These are phyloP conservation scores for Dinocampus coccinellae DNA, from an alignment of 2,888 invertebrate species.

Conservation along the genomic window DNA sequence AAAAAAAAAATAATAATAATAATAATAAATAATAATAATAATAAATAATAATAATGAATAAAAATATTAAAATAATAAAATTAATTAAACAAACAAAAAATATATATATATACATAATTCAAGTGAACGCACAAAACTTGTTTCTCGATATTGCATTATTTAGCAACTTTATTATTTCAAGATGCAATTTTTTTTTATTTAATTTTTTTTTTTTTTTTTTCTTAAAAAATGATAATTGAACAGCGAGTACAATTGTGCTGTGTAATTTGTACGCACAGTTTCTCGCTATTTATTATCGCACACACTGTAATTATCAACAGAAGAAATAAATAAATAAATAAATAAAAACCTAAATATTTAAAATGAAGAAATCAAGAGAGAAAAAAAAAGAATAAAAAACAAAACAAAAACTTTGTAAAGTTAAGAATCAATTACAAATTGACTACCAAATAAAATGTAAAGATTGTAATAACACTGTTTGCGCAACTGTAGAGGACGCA, in stretches of 20 bases:
- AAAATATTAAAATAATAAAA: constrained; percentile 21
- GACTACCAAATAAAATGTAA: constrained; percentile 34
- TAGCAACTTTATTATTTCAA: constrained; percentile 40
- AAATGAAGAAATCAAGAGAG: constrained; percentile 14
- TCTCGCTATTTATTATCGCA: constrained; percentile 34
- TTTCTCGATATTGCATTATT: constrained; percentile 46
- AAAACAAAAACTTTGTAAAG: constrained; percentile 11
- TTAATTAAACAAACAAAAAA: constrained; percentile 16
- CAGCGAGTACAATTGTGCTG: constrained; percentile 22
- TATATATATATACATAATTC: constrained; percentile 30
- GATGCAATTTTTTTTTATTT: constrained; percentile 18
- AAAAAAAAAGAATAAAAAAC: constrained; percentile 13
- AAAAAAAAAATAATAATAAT: constrained; percentile 23
- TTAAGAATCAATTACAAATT: constrained; percentile 24
- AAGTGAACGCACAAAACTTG: constrained; percentile 45
- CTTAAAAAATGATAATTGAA: constrained; percentile 25
- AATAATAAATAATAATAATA: constrained; percentile 4
- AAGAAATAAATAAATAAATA: constrained; percentile 15
- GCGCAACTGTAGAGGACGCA: constrained; percentile 7
- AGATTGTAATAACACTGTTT: constrained; percentile 26
- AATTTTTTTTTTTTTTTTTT: constrained; percentile 24
- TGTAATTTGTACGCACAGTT: constrained; percentile 15
- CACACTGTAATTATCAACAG: constrained; percentile 18
- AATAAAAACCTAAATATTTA: background rate
- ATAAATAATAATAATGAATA: constrained; percentile 3